A percentile compares a stretch with the other conserved stretches of the same genome.
Evolutionary conservation across 2,113 vertebrate species (phyloP).

Genomic region (Apistogramma diplotaenia): DNA sequence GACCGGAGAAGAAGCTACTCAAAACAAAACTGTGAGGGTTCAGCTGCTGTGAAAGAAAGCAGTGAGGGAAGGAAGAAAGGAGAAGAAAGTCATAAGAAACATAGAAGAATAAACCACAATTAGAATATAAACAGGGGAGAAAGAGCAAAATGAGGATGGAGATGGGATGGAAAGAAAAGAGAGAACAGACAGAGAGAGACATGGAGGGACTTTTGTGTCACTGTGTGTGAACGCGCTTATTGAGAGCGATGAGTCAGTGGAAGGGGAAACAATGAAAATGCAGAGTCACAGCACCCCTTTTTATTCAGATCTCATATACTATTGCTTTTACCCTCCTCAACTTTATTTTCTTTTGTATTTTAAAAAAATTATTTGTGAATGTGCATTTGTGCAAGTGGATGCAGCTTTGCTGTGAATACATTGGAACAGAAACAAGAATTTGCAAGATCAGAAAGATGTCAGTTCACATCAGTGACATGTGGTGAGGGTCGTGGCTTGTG

Average conservation of each 20-base stretch:
- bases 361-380: neutral
- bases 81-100: neutral
- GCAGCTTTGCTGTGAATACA: too few relatives aligned
- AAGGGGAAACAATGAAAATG: conserved; percentile 70
- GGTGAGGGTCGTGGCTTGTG: too few relatives aligned
- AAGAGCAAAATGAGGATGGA: neutral
- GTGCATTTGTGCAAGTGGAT: too few relatives aligned
- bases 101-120: neutral
- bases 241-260: conserved; percentile 62
- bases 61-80: neutral
- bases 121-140: neutral
- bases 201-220: conserved; percentile 24
- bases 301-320: neutral
- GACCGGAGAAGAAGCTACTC: conserved; percentile 38
- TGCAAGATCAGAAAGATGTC: too few relatives aligned
- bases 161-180: neutral
- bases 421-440: too few relatives aligned
- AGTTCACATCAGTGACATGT: too few relatives aligned
- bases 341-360: neutral
- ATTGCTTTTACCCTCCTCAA: neutral
- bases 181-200: neutral
- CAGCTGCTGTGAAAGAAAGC: conserved; percentile 16
- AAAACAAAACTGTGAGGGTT: conserved; percentile 38
- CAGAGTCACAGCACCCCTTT: conserved; percentile 59
- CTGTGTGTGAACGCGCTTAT: conserved; percentile 42